Evolutionary conservation across 2,113 vertebrate genomes (phyloP).

Genomic region (Columba livia): DNA sequence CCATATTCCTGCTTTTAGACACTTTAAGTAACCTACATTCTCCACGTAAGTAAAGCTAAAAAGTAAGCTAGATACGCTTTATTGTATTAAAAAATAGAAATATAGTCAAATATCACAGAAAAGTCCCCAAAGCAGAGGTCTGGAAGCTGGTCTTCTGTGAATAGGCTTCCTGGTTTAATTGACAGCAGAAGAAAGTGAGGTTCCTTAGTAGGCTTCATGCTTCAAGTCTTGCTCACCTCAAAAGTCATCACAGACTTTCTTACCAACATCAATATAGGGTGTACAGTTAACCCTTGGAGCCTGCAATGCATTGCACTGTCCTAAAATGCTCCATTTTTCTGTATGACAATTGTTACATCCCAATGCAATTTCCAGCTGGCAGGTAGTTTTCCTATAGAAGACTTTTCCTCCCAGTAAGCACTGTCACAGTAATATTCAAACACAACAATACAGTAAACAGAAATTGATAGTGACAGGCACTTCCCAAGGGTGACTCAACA

Average conservation of each 20-base stretch:
- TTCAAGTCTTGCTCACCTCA: neutral
- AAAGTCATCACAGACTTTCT: neutral
- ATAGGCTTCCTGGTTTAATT: neutral
- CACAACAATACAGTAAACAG: neutral
- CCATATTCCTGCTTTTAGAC: rapidly evolving
- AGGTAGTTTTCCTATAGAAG: slow-evolving; percentile 15
- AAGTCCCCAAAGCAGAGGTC: neutral
- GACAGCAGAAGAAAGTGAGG: neutral
- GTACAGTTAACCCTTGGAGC: neutral
- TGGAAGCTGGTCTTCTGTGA: neutral
- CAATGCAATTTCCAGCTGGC: neutral
- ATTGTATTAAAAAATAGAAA: neutral
- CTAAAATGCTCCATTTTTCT: neutral
- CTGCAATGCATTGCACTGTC: neutral
- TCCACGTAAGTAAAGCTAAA: neutral
- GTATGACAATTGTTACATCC: neutral
- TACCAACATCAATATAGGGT: neutral
- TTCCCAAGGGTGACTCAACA: neutral
- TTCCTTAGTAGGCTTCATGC: neutral
- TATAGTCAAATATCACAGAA: neutral
- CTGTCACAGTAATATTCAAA: neutral
- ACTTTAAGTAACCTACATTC: neutral
- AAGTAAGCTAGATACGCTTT: neutral
- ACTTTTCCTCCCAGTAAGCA: neutral
- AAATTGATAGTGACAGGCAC: slow-evolving; percentile 4